These are phyloP conservation scores for Rhagonycha lutea DNA, from an alignment of 2,888 invertebrate species.

Conservation along the genomic window DNA sequence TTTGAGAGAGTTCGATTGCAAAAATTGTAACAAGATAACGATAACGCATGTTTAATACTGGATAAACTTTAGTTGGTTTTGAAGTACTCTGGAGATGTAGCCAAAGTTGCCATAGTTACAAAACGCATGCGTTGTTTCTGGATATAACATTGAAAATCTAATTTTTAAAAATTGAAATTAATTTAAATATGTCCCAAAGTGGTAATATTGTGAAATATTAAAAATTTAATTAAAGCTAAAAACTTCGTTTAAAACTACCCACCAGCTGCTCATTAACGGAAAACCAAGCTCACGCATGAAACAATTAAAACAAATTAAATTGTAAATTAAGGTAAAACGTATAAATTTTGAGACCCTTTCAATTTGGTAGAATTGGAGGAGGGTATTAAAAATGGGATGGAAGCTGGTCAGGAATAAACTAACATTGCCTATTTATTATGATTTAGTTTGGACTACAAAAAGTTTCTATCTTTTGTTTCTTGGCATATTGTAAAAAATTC, in stretches of 20 bases:
- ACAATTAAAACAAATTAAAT: conserved; percentile 4
- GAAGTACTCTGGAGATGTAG: conserved; percentile 2
- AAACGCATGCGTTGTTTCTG: conserved; percentile 10
- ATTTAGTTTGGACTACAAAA: too few relatives aligned
- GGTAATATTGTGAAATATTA: not conserved
- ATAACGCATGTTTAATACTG: not conserved
- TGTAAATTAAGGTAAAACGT: too few relatives aligned
- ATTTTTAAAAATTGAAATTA: not conserved
- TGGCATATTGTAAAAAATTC: too few relatives aligned
- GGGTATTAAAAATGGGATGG: too few relatives aligned
- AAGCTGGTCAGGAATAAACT: too few relatives aligned
- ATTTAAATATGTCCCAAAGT: not conserved
- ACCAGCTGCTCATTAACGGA: conserved; percentile 31
- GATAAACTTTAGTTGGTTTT: not conserved
- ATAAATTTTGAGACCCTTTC: too few relatives aligned
- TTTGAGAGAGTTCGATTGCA: not conserved
- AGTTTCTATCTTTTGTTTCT: too few relatives aligned
- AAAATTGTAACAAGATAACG: not conserved
- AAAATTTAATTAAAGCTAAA: not conserved
- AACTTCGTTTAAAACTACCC: not conserved
- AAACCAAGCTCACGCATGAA: conserved; percentile 40
- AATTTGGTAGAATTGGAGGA: too few relatives aligned
- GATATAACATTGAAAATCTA: not conserved
- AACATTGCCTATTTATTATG: too few relatives aligned
- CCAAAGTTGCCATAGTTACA: conserved; percentile 10